Percentiles rank a stretch among this genome's conserved stretches.
Conservation (phyloP, 1,140 invertebrate species). For the Diuraphis noxia region DNA sequence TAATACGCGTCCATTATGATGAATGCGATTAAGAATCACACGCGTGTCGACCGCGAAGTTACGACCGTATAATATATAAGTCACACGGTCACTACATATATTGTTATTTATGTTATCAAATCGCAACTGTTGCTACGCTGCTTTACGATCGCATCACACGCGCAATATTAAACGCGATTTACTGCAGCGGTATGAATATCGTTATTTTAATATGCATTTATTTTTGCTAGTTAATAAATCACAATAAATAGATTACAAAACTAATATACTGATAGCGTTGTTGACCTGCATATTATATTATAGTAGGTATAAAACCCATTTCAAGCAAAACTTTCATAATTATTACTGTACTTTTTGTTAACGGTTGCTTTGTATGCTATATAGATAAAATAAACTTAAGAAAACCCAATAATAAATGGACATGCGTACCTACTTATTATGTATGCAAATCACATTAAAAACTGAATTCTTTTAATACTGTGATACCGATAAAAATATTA, state of each 20-base stretch:
- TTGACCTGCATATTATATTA: neutral
- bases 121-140: conserved; percentile 3
- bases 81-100: neutral
- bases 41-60: neutral
- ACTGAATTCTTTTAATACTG: too few relatives aligned
- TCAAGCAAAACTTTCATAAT: neutral
- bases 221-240: neutral
- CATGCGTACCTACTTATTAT: too few relatives aligned
- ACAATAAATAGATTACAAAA: neutral
- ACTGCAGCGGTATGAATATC: neutral
- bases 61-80: neutral
- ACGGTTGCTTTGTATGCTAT: neutral
- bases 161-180: neutral
- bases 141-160: conserved; percentile 22
- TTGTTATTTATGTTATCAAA: neutral
- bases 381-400: neutral
- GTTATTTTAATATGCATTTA: neutral
- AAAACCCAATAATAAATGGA: neutral
- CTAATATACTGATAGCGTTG: neutral
- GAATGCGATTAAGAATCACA: neutral
- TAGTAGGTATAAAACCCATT: neutral
- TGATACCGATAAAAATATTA: too few relatives aligned
- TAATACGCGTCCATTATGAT: neutral
- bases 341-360: neutral
- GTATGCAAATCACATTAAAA: too few relatives aligned